These are phyloP conservation scores for Zoroaster sp. DNA, from an alignment of 53 echinoderm and acorn worm genomes.

Conservation along the genomic window DNA sequence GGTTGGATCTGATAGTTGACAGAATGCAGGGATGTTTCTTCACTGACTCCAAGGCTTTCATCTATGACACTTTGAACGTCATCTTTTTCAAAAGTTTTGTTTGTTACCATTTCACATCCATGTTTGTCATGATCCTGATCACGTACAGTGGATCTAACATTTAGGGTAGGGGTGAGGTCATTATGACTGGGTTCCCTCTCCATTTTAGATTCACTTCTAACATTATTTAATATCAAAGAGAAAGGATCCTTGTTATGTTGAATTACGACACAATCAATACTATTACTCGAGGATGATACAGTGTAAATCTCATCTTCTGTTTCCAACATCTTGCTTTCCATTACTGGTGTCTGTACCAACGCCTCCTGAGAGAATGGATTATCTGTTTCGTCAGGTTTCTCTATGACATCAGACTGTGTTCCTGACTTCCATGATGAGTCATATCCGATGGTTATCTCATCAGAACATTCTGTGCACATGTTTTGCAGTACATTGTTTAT, in stretches of 20 bases:
- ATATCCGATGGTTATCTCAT: background rate
- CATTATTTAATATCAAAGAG: background rate
- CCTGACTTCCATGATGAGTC: constrained; percentile 38
- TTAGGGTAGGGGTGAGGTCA: too few species aligned
- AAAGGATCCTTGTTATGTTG: background rate
- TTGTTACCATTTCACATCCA: background rate
- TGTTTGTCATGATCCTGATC: background rate
- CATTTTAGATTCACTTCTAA: too few species aligned
- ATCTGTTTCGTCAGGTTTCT: background rate
- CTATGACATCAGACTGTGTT: background rate
- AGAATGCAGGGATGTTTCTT: background rate
- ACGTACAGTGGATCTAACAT: background rate
- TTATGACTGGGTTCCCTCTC: too few species aligned
- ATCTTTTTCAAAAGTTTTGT: background rate
- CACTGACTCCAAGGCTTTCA: background rate
- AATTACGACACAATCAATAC: background rate
- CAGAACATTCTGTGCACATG: constrained; percentile 26
- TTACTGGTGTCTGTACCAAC: background rate
- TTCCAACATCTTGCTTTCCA: background rate
- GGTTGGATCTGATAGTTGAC: background rate
- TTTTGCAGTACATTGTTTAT: background rate
- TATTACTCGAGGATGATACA: background rate
- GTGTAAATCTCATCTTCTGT: background rate
- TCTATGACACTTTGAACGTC: background rate
- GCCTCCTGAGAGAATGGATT: background rate